Percentiles rank a stretch among this genome's conserved stretches.
Conservation (phyloP, 2,888 invertebrate genomes). For the Exocentrus adspersus region DNA sequence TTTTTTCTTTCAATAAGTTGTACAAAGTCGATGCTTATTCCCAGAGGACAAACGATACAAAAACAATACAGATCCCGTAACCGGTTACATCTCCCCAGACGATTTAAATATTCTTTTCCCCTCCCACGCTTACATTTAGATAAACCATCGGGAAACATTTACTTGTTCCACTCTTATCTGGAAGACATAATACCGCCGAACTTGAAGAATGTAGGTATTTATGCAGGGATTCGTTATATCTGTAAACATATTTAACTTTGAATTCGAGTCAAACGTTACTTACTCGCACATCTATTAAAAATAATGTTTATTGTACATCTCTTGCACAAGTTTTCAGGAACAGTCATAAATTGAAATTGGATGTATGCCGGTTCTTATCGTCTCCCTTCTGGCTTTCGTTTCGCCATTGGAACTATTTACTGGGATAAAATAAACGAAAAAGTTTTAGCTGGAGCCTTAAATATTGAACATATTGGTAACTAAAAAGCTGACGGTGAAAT, state of each 20-base stretch:
- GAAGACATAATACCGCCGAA: conserved; percentile 1
- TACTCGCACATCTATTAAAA: background rate
- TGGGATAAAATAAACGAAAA: background rate
- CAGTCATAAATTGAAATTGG: background rate
- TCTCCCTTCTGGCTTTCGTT: background rate
- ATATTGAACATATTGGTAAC: too few relatives aligned
- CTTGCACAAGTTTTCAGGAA: background rate
- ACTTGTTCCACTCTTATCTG: conserved; percentile 11
- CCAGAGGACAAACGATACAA: background rate
- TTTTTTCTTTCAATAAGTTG: too few relatives aligned
- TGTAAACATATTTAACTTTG: conserved; percentile 17
- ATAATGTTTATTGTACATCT: background rate
- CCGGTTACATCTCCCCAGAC: conserved; percentile 4
- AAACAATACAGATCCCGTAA: conserved; percentile 6
- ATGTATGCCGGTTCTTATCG: background rate
- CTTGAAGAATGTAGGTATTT: too few relatives aligned
- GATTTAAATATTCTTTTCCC: conserved; percentile 3
- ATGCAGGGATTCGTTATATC: conserved; percentile 3
- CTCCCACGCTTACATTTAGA: background rate
- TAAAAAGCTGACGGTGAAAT: too few relatives aligned
- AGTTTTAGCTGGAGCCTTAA: too few relatives aligned
- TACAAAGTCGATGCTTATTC: background rate
- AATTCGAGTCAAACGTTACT: background rate
- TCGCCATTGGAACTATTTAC: background rate
- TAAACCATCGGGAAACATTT: conserved; percentile 10